Conservation (phyloP, 2,113 vertebrate species). For the Neopipo cinnamomea region DNA sequence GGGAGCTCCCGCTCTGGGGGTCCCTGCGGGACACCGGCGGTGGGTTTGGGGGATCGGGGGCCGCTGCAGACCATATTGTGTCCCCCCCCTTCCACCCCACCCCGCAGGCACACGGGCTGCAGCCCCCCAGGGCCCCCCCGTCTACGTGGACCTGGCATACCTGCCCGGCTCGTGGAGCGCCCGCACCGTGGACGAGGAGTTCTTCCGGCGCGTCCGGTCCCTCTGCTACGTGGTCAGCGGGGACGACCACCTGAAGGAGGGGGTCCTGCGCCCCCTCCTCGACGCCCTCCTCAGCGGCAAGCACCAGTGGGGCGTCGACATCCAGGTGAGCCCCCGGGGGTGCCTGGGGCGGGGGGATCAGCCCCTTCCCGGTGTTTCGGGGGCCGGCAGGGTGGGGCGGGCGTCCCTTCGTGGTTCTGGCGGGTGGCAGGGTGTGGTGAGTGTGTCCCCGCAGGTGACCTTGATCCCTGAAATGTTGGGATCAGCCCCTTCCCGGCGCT, state of each 20-base stretch:
- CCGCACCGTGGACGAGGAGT: slow-evolving; percentile 77
- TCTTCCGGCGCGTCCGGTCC: slow-evolving; percentile 83
- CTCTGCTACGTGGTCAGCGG: slow-evolving; percentile 92
- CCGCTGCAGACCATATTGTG: neutral
- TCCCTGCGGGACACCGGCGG: neutral
- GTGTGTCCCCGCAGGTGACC: neutral
- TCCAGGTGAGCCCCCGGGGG: slow-evolving; percentile 72
- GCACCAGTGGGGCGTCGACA: slow-evolving; percentile 77
- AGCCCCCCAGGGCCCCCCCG: neutral
- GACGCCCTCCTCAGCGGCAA: slow-evolving; percentile 86
- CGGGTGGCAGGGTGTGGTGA: neutral
- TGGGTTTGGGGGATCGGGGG: neutral
- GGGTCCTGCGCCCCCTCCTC: slow-evolving; percentile 78
- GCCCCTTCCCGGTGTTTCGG: fast-evolving
- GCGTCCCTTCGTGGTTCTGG: too few relatives aligned
- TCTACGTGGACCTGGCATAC: slow-evolving; percentile 92
- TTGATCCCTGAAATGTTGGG: neutral
- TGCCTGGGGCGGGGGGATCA: fast-evolving
- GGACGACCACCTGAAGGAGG: slow-evolving; percentile 82
- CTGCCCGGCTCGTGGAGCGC: slow-evolving; percentile 81
- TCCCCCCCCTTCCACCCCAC: neutral
- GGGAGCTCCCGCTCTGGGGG: too few relatives aligned
- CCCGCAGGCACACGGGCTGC: neutral
- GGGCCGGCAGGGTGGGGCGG: too few relatives aligned
- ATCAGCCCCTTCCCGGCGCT: neutral